phyloP scores from a whole-genome alignment of 2,797 vertebrate genomes.

The Taenioides sp. region DNA sequence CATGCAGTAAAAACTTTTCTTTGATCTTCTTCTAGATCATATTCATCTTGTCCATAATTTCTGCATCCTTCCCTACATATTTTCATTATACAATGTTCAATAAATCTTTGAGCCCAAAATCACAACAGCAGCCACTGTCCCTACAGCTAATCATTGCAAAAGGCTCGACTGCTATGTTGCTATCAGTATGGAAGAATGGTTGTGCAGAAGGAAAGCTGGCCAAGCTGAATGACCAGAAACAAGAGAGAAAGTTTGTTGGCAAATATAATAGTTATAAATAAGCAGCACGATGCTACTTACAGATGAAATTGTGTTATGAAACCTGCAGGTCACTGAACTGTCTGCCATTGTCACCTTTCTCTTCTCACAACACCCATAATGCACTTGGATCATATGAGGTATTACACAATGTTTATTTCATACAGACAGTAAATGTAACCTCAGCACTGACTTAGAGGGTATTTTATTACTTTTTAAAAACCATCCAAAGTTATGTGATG shows the following conservation, averaged over 20 bases:
- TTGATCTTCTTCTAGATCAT: no score
- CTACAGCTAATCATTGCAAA: no score
- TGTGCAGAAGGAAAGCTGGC: not conserved
- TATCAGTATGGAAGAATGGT: no score
- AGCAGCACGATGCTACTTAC: not conserved
- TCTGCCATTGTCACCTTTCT: not conserved
- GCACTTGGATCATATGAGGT: not conserved
- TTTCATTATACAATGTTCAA: no score
- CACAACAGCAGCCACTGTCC: not conserved
- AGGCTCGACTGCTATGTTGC: no score
- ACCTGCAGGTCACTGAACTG: not conserved
- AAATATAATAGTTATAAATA: conserved; percentile 1
- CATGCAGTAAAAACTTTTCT: no score
- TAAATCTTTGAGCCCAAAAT: not conserved
- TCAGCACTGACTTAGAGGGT: not conserved
- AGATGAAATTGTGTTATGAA: not conserved
- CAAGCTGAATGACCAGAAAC: not conserved
- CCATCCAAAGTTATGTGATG: not conserved
- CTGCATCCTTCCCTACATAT: no score
- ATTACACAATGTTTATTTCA: not conserved
- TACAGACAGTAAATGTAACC: not conserved
- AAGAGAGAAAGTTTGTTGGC: conserved; percentile 7
- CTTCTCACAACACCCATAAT: not conserved
- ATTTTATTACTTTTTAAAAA: not conserved
- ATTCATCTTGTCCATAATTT: no score